Conservation (phyloP, 2,797 vertebrate species). For the Hydrophis major region DNA sequence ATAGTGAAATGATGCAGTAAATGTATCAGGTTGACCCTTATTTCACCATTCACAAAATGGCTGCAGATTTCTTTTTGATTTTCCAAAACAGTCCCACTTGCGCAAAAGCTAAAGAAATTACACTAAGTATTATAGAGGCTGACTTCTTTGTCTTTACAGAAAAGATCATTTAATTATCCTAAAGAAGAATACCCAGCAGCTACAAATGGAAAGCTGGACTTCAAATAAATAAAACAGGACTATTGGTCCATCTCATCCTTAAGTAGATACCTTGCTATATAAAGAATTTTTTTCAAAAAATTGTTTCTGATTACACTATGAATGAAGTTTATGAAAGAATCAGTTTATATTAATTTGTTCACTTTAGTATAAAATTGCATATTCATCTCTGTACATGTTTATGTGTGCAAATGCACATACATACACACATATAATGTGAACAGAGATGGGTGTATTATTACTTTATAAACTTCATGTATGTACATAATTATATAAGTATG, state of each 20-base stretch:
- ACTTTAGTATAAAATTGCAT: constrained; percentile 56
- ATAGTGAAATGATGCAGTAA: constrained; percentile 57
- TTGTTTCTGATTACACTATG: constrained; percentile 53
- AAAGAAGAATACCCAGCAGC: constrained; percentile 35
- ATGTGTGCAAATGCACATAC: constrained; percentile 2
- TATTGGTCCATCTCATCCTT: constrained; percentile 48
- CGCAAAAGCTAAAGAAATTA: constrained; percentile 57
- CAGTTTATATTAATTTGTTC: constrained; percentile 52
- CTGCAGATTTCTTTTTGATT: not conserved
- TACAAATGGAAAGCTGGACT: constrained; percentile 49
- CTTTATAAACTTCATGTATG: constrained; percentile 61
- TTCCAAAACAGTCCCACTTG: constrained; percentile 49
- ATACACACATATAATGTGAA: constrained; percentile 50
- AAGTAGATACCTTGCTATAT: constrained; percentile 41
- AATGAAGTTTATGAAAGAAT: constrained; percentile 64
- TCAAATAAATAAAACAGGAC: constrained; percentile 49
- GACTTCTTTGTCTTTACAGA: constrained; percentile 62
- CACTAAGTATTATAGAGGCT: constrained; percentile 36
- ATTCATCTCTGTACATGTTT: constrained; percentile 51
- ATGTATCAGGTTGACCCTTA: constrained; percentile 60
- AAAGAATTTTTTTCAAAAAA: constrained; percentile 50
- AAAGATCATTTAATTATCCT: constrained; percentile 60
- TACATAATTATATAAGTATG: constrained; percentile 72
- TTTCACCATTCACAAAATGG: constrained; percentile 14
- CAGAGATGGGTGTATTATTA: constrained; percentile 64